Evolutionary conservation across 1,140 invertebrate species (phyloP).

Genomic region (Mesaphorura yosii): DNA sequence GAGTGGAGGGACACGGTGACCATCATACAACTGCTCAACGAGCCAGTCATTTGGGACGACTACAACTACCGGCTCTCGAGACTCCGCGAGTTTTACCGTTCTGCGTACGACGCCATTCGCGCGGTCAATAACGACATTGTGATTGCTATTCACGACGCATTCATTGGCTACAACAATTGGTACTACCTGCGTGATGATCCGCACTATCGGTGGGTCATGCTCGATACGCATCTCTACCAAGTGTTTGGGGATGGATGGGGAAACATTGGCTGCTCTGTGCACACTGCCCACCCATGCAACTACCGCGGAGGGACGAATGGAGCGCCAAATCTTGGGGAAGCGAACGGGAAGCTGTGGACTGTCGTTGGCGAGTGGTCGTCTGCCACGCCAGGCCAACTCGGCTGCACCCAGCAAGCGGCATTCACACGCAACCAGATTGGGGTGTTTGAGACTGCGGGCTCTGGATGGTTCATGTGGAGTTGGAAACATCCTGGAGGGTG

Average conservation of each 20-base stretch:
- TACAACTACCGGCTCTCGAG: conserved; percentile 17
- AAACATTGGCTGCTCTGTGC: conserved; percentile 17
- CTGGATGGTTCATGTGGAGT: conserved; percentile 24
- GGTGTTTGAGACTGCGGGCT: conserved; percentile 14
- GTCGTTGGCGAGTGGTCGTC: conserved; percentile 28
- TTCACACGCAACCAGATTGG: conserved; percentile 25
- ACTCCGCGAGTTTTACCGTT: conserved; percentile 15
- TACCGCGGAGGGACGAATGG: not conserved
- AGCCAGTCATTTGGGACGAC: conserved; percentile 27
- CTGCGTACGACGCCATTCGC: conserved; percentile 19
- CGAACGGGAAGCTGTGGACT: conserved; percentile 26
- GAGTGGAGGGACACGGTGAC: conserved; percentile 25
- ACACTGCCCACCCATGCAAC: conserved; percentile 13
- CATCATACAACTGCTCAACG: conserved; percentile 27
- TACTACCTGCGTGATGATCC: conserved; percentile 29
- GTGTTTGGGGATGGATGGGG: conserved; percentile 13
- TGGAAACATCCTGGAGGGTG: conserved; percentile 20
- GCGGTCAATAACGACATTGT: conserved; percentile 15
- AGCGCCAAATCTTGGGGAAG: conserved; percentile 3
- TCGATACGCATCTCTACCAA: conserved; percentile 29
- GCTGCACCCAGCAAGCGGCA: conserved; percentile 14
- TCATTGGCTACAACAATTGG: conserved; percentile 23
- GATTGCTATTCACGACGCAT: conserved; percentile 27
- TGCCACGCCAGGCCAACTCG: conserved; percentile 12
- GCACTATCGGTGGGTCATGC: conserved; percentile 26